phyloP scores from a whole-genome alignment of 64 coral and sea anemone genomes.

The Hydrozoanthus tunicans region DNA sequence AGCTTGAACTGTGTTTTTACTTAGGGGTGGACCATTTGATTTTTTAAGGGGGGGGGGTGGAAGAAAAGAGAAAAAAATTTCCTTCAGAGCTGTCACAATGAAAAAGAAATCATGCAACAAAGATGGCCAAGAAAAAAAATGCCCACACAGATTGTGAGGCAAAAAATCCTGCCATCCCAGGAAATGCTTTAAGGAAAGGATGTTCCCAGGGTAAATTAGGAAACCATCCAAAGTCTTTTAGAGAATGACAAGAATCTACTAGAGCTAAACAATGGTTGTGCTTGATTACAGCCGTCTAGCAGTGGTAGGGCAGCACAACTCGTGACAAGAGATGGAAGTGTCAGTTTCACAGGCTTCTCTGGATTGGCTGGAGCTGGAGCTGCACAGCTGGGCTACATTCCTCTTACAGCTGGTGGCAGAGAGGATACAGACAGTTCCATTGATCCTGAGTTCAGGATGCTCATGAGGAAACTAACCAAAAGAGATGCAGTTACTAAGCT shows the following conservation, averaged over 20 bases:
- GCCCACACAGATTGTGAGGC: neutral
- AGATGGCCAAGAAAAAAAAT: no score
- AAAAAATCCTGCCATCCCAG: neutral
- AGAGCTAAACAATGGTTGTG: neutral
- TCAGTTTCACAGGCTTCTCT: slow-evolving; percentile 90
- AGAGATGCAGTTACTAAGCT: slow-evolving; percentile 94
- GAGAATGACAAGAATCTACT: neutral
- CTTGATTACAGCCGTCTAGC: slow-evolving; percentile 80
- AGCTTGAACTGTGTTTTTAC: no score
- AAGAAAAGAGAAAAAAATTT: no score
- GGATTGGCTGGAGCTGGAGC: slow-evolving; percentile 57
- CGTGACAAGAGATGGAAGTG: slow-evolving; percentile 82
- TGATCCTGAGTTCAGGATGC: slow-evolving; percentile 85
- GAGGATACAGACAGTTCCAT: slow-evolving; percentile 80
- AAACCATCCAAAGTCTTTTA: neutral
- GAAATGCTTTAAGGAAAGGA: neutral
- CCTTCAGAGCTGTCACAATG: no score
- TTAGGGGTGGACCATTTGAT: no score
- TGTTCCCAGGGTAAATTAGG: neutral
- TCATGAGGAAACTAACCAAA: slow-evolving; percentile 95
- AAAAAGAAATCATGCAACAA: no score
- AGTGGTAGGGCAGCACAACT: slow-evolving; percentile 92
- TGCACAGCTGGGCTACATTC: slow-evolving; percentile 82
- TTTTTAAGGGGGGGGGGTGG: no score
- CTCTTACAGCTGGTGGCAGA: slow-evolving; percentile 47